These are phyloP conservation scores for Anoplolepis gracilipes DNA, from an alignment of 1,140 invertebrate species.

Conservation along the genomic window DNA sequence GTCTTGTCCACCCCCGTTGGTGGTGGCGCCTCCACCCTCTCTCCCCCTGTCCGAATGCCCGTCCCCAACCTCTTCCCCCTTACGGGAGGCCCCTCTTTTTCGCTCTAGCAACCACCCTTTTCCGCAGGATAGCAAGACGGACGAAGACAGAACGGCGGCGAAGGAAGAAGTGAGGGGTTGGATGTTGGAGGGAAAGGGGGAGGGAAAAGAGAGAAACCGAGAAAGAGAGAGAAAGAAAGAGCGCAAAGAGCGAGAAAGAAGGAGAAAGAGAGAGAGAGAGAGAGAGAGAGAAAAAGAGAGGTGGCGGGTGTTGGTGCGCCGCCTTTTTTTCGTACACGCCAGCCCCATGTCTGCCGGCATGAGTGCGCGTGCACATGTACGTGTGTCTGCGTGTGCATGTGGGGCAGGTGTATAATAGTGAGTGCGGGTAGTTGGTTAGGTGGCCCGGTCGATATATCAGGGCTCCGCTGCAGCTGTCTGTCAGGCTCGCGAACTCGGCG, in stretches of 20 bases:
- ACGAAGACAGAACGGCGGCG: constrained; percentile 59
- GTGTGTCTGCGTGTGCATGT: constrained; percentile 53
- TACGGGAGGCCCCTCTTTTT: constrained; percentile 73
- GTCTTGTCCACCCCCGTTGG: constrained; percentile 74
- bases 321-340: constrained; percentile 76
- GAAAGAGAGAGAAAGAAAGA: constrained; percentile 43
- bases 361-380: constrained; percentile 16
- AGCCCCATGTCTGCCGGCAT: constrained; percentile 68
- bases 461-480: constrained; percentile 84
- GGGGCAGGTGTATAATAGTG: constrained; percentile 77
- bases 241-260: constrained; percentile 44
- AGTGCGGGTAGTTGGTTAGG: constrained; percentile 78
- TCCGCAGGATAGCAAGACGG: constrained; percentile 67
- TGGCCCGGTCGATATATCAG: constrained; percentile 84
- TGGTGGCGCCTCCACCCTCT: constrained; percentile 46
- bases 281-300: constrained; percentile 46
- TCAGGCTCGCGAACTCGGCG: constrained; percentile 82
- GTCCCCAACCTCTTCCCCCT: constrained; percentile 53
- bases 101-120: constrained; percentile 74
- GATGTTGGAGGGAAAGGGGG: constrained; percentile 42
- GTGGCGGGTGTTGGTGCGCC: constrained; percentile 68
- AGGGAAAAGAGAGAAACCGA: constrained; percentile 36
- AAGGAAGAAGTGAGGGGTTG: constrained; percentile 37
- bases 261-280: constrained; percentile 36
- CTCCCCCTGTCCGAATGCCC: neutral